Evolutionary conservation across 2,113 vertebrate genomes (phyloP), one percentile per base, ranked within the genome.

Genomic region (Menura novaehollandiae): DNA sequence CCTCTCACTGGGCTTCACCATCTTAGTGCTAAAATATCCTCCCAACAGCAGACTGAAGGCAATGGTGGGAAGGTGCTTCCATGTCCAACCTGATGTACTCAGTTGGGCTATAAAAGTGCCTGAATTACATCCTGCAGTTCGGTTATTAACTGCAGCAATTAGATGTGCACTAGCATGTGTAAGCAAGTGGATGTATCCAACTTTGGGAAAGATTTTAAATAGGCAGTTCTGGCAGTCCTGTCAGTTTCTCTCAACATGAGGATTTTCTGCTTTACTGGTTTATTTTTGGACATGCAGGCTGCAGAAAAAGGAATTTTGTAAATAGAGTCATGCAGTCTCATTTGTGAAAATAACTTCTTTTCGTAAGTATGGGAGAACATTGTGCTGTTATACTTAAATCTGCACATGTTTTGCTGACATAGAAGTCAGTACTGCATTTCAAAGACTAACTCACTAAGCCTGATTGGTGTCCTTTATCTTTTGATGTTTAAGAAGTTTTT

Each of bases 351-450:
- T 76, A 85, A 71, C 59, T 91, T 69, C 30, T 32, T 86, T 73
- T 66, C 51, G 11, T 47, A 87, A 91, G 60, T 44, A 49, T 0
- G 4, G 87, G 79, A 67, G 62, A 89, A 72, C 44, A 13, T 39
- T 53, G 44, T 41, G 24, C 82, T 78, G 37, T 74, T 93, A 24
- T 49, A 66, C 55, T 94, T 89, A 85, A 85, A 93, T 89, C 83
- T 95, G 23, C 58, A 59, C 63, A 24, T 88, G 43, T 89, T 96
- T 91, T 91, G 91, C 93, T 96, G 96, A 96, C 91, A 93, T 93
- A 69, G 85, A 89, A 89, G 44, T 85, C 77, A 46, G 51, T 77
- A 59, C 78, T 1, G 2, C 49, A 73, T 93, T 96, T 95, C 95
- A 97, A 96, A 96, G 95, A 72, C 76, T 55, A 24, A 44, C 51